Base-by-base conservation (phyloP, 2,888 invertebrate species). In the Himalopsyche anomala region DNA sequence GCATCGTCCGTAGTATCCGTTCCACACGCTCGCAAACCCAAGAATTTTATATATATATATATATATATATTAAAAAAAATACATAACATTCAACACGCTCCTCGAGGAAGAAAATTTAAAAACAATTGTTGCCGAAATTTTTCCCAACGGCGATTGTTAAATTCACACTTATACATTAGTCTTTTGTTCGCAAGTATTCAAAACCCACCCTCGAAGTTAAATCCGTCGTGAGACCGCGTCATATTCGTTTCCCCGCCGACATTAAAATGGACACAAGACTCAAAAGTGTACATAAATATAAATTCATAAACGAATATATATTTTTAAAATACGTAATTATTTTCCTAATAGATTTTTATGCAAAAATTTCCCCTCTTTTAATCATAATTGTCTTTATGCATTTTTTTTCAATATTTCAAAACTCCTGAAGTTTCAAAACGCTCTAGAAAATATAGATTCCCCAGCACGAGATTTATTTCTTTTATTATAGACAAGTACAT, bases 211-310 rank as follows among this genome's bases (percentile, higher is more conserved):
- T 74, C 36, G 12, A 15, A 81, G 81, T 51, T 17, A 81, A 36
- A 81, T 51, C 36, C 28, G 5, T 51, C 51, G 5, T 15, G 15
- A 51, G 51, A 51, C 51, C 51, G 51, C 51, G 51, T 5, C 74
- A 38, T 74, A 36, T 62, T 19, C 62, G 19, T 62, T 69, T 62
- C 83, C 84, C 82, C 79, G 82, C 40, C 84, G 81, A 74, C 81
- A 51, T 85, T 80, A 87, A 86, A 85, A 83, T 88, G 88, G 88
- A 88, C 88, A 87, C 86, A 84, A 54, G 86, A 87, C 86, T 74
- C 74, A 15, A 69, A 69, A 74, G 74, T 74, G 74, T 74, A 74
- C 74, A 74, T 38, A 74, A 74, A 74, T 74, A 74, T 74, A 74
- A 74, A 74, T 74, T 74, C 74, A 74, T 74, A 74, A 74, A 74